Evolutionary conservation across 2,113 vertebrate species (phyloP), one percentile per base, ranked within the genome.

Genomic region (Cyanoliseus patagonus): DNA sequence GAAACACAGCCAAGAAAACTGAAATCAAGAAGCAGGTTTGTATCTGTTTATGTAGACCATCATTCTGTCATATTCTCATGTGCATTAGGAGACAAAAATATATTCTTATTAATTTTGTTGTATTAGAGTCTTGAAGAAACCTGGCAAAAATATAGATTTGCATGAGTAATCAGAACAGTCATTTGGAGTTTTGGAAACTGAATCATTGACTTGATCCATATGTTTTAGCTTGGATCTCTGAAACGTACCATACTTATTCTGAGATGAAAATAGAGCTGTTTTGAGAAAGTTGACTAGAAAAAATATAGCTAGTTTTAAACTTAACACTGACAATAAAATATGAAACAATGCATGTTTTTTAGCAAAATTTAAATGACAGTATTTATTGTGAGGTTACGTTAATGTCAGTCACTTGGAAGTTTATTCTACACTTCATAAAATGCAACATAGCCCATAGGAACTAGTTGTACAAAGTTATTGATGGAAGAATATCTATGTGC

Each of bases 151-250:
- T 69, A 83, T 76, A 88, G 77, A 76, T 96, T 97, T 96, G 57
- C 66, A 88, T 90, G 84, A 97, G 81, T 95, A 95, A 90, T 90
- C 86, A 91, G 89, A 95, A 92, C 59, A 90, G 69, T 92, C 83
- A 96, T 90, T 95, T 95, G 74, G 73, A 90, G 73, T 77, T 96
- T 97, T 94, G 89, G 84, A 94, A 95, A 96, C 39, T 46, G 95
- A 97, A 90, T 88, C 67, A 81, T 64, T 87, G 72, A 92, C 72
- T 86, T 85, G 49, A 94, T 97, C 95, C 83, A 76, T 61, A 86
- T 94, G 72, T 84, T 97, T 95, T 72, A 85, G 5, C 33, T 92
- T 57, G 66, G 52, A 81, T 84, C 90, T 94, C 77, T 91, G 47
- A 93, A 86, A 88, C 0, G 1, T 10, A 64, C 33, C 16, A 16